Base-by-base conservation (phyloP, 2,797 vertebrate genomes). In the Vultur gryphus region DNA sequence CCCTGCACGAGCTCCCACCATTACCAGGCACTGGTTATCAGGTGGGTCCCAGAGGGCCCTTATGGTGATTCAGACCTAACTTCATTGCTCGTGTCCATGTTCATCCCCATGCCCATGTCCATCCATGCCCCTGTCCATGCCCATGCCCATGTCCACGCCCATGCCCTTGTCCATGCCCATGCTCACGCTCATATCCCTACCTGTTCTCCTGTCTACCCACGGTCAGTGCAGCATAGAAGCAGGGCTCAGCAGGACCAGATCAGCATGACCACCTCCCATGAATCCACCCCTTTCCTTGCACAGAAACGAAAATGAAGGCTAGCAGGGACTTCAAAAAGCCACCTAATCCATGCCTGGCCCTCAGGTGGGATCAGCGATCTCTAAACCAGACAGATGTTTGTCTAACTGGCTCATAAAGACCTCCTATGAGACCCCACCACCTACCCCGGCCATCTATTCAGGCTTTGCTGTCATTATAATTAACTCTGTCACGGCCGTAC, bases 401-500 rank as follows among this genome's bases (percentile, higher is more conserved):
- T 39, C 66, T 33, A 9, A 17, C 5, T 8, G 21, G 10, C 49
- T 65, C 61, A 8, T 6, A 72, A 58, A 54, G 33, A 79, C 16
- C 72, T 85, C 39, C 51, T 48, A 2, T 1, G 16, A 82, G 73
- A 72, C 13, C 19, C 6, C 20, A 49, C 5, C 67, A 35, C 48
- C 55, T 33, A 24, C 29, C 31, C 12, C 0, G 3, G 29, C 46
- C 55, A 20, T 10, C 39, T 59, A 23, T 2, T 33, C 46, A 43
- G 71, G 11, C 28, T 55, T 13, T 75, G 41, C 59, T 78, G 39
- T 41, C 69, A 49, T 75, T n/a, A 20, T 20, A 15, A 6, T 14
- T 20, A 29, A 3, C 65, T 37, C n/a, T 17, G 21, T 6, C 59
- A 33, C 0, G 2, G 37, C 51, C 1, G 3, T 4, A 2, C 9